These are phyloP conservation scores for Ametastegia equiseti DNA, from an alignment of 2,888 invertebrate species.

Conservation along the genomic window DNA sequence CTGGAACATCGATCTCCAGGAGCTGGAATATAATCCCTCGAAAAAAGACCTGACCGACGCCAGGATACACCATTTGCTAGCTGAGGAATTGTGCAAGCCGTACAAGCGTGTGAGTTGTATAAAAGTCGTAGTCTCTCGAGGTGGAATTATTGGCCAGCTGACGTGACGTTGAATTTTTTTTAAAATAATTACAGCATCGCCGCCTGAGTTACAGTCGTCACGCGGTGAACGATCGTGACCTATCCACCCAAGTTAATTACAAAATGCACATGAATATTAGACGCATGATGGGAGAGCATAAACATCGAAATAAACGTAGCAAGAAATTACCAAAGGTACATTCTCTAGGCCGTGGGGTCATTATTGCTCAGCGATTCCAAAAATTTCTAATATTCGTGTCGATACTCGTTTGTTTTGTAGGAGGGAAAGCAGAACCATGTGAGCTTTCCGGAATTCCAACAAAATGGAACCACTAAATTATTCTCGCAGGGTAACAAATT, in stretches of 20 bases:
- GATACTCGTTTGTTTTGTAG: constrained; percentile 76
- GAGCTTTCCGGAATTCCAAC: constrained; percentile 93
- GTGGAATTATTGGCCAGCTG: too few species aligned
- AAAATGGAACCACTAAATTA: constrained; percentile 92
- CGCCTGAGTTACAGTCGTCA: constrained; percentile 94
- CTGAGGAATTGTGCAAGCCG: constrained; percentile 93
- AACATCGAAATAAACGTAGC: constrained; percentile 88
- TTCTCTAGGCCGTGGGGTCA: constrained; percentile 19
- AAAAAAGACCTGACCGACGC: constrained; percentile 95
- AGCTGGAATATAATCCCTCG: constrained; percentile 94
- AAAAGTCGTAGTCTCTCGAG: background rate
- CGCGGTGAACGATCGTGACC: constrained; percentile 92
- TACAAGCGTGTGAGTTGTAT: constrained; percentile 85
- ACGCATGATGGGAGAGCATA: constrained; percentile 90
- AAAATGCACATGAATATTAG: constrained; percentile 94
- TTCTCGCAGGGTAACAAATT: constrained; percentile 94
- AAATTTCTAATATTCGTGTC: background rate
- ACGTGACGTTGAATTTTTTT: background rate
- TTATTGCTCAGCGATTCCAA: background rate
- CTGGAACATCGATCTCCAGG: constrained; percentile 96
- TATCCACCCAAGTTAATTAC: constrained; percentile 91
- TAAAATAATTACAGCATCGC: constrained; percentile 83
- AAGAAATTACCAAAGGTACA: constrained; percentile 89
- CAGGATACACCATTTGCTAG: constrained; percentile 94
- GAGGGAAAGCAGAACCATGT: constrained; percentile 93